Conservation (phyloP, 2,888 invertebrate species). For the Hedychridium roseum region DNA sequence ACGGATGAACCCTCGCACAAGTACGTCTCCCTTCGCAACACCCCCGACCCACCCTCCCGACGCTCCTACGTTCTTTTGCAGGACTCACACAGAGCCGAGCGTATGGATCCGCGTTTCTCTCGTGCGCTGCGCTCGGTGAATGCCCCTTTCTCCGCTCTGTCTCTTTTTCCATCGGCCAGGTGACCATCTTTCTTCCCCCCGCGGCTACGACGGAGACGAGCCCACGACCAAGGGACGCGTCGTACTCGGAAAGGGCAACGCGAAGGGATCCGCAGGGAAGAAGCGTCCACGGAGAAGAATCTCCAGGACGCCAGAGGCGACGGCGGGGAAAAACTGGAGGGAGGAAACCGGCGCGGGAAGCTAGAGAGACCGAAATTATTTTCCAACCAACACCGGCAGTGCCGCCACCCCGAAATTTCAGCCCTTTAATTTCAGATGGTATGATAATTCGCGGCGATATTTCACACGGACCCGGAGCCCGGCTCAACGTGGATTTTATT, state of each 20-base stretch:
- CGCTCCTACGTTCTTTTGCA: slow-evolving; percentile 15
- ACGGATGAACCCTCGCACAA: slow-evolving; percentile 11
- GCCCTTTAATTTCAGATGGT: slow-evolving; percentile 61
- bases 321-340: slow-evolving; percentile 17
- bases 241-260: too few relatives aligned
- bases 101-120: slow-evolving; percentile 16
- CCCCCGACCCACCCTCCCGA: not conserved
- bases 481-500: slow-evolving; percentile 56
- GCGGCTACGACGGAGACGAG: too few relatives aligned
- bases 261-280: too few relatives aligned
- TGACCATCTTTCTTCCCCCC: too few relatives aligned
- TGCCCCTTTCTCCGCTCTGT: slow-evolving; percentile 20
- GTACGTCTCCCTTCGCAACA: slow-evolving; percentile 9
- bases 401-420: slow-evolving; percentile 50
- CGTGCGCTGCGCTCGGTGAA: slow-evolving; percentile 1
- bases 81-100: slow-evolving; percentile 14
- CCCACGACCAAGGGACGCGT: too few relatives aligned
- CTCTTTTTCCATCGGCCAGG: slow-evolving; percentile 12
- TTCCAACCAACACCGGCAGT: slow-evolving; percentile 45
- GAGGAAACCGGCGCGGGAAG: slow-evolving; percentile 14
- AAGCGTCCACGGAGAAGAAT: too few relatives aligned
- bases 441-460: slow-evolving; percentile 61
- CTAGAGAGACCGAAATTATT: slow-evolving; percentile 53
- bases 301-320: too few relatives aligned
- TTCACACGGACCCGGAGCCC: slow-evolving; percentile 52